Percentiles rank a stretch among this genome's conserved stretches.
Evolutionary conservation across 2,888 invertebrate genomes (phyloP).

Genomic region (Ectropis crepuscularia): DNA sequence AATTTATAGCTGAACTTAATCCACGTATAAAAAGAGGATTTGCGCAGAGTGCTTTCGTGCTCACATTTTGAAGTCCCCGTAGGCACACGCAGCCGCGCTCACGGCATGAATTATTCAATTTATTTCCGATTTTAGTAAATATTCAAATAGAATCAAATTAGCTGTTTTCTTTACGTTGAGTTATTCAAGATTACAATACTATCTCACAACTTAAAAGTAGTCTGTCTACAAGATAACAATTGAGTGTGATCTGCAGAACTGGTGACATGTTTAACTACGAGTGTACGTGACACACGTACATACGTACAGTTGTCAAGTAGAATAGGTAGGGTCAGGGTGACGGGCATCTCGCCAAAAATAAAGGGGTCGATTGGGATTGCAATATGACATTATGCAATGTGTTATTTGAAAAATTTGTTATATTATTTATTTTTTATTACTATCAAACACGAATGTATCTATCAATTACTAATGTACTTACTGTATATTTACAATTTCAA

Average conservation of each 20-base stretch:
- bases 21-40: slow-evolving; percentile 26
- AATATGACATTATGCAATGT: slow-evolving; percentile 13
- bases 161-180: slow-evolving; percentile 12
- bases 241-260: background rate
- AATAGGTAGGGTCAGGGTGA: slow-evolving; percentile 28
- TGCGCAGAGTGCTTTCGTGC: slow-evolving; percentile 21
- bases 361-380: slow-evolving; percentile 22
- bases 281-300: background rate
- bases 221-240: background rate
- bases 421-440: too few species aligned
- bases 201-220: too few species aligned
- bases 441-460: too few species aligned
- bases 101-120: slow-evolving; percentile 30
- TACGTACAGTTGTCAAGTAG: too few species aligned
- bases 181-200: background rate
- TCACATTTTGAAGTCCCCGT: slow-evolving; percentile 14
- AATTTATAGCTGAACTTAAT: slow-evolving; percentile 28
- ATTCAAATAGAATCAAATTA: slow-evolving; percentile 18
- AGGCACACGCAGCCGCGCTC: slow-evolving; percentile 3
- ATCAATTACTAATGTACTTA: too few species aligned
- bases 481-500: too few species aligned
- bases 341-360: slow-evolving; percentile 32
- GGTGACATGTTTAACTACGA: too few species aligned
- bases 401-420: background rate
- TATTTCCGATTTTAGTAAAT: slow-evolving; percentile 25